A percentile compares a stretch with the other conserved stretches of the same genome.
Evolutionary conservation across 2,797 vertebrate genomes (phyloP).

Genomic region (Anguilla megastoma): DNA sequence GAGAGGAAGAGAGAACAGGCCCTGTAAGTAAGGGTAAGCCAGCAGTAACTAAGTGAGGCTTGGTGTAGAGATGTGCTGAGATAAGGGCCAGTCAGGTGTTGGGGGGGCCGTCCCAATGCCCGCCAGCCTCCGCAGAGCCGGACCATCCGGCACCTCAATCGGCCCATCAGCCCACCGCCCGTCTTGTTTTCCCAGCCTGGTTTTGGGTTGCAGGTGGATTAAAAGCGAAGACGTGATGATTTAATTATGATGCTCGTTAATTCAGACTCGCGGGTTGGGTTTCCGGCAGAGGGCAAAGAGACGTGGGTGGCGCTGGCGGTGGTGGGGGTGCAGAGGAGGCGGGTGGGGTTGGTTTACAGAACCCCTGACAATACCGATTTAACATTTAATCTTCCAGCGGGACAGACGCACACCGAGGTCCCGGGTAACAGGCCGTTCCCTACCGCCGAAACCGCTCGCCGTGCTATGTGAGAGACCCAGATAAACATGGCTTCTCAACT

Average conservation of each 20-base stretch:
- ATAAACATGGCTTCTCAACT: slow-evolving; percentile 58
- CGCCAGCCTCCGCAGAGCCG: slow-evolving; percentile 48
- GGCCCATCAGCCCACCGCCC: slow-evolving; percentile 70
- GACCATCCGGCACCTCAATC: slow-evolving; percentile 75
- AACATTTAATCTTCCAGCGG: slow-evolving; percentile 83
- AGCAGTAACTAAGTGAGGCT: slow-evolving; percentile 69
- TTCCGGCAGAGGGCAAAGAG: slow-evolving; percentile 81
- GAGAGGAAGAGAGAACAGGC: slow-evolving; percentile 3
- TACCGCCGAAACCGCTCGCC: slow-evolving; percentile 31
- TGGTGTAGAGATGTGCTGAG: slow-evolving; percentile 66
- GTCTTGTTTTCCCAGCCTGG: slow-evolving; percentile 66
- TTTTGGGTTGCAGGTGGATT: slow-evolving; percentile 82
- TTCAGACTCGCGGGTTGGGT: slow-evolving; percentile 82
- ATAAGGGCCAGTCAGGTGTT: slow-evolving; percentile 68
- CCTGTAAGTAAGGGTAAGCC: slow-evolving; percentile 64
- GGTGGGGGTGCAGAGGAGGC: background rate
- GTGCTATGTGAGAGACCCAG: slow-evolving; percentile 44
- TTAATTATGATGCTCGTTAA: slow-evolving; percentile 93
- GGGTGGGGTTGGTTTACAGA: slow-evolving; percentile 68
- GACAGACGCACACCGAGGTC: slow-evolving; percentile 70
- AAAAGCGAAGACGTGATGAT: slow-evolving; percentile 86
- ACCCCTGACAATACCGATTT: slow-evolving; percentile 72
- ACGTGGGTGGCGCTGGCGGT: slow-evolving; percentile 45
- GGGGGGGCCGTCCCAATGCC: slow-evolving; percentile 59
- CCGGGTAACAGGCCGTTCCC: slow-evolving; percentile 28